phyloP scores from a whole-genome alignment of 1,140 invertebrate genomes.

The Glossosoma conforme region DNA sequence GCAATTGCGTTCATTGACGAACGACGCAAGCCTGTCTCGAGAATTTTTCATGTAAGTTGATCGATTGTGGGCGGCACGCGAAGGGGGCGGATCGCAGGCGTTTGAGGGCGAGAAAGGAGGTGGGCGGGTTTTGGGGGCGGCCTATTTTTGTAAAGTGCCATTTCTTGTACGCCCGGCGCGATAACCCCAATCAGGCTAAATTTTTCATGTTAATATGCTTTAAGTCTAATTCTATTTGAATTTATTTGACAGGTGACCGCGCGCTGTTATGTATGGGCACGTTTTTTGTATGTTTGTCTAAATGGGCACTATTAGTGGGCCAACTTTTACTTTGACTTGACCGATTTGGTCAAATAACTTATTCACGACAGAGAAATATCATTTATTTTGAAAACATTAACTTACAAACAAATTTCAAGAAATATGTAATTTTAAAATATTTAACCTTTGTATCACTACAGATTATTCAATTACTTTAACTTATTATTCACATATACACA shows the following conservation, averaged over 20 bases:
- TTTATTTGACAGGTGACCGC: constrained; percentile 13
- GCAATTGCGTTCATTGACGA: too few relatives aligned
- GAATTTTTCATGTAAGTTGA: constrained; percentile 5
- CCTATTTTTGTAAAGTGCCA: constrained; percentile 16
- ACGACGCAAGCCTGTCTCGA: constrained; percentile 6
- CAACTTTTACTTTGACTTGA: not conserved
- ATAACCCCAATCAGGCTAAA: constrained; percentile 17
- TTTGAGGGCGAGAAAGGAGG: not conserved
- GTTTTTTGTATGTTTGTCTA: not conserved
- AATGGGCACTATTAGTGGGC: not conserved
- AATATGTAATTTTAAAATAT: too few relatives aligned
- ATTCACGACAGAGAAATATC: too few relatives aligned
- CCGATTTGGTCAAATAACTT: not conserved
- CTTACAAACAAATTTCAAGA: too few relatives aligned
- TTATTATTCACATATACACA: too few relatives aligned
- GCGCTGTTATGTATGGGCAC: constrained; percentile 3
- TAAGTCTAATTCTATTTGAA: constrained; percentile 17
- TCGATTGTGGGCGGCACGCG: not conserved
- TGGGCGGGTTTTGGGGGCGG: not conserved
- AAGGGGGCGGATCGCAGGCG: not conserved
- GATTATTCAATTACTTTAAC: too few relatives aligned
- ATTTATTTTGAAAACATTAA: too few relatives aligned
- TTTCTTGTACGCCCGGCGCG: constrained; percentile 16
- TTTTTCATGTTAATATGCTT: constrained; percentile 19
- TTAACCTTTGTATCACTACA: too few relatives aligned